Conservation (phyloP, 2,113 vertebrate species). For the Oncorhynchus keta region DNA sequence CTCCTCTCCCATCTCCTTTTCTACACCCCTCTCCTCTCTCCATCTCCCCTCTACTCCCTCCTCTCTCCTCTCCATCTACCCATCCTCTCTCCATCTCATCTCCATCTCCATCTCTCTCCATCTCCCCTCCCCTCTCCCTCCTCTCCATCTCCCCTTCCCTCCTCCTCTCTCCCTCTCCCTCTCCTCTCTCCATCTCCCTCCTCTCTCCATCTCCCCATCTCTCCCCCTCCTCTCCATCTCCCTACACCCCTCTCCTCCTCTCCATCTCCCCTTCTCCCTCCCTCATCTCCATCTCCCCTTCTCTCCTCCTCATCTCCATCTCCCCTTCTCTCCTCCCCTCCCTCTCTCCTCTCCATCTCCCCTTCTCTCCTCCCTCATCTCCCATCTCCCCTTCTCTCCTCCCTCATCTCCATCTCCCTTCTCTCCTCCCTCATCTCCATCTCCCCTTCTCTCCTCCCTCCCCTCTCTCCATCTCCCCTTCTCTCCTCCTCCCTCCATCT, state of each 20-base stretch:
- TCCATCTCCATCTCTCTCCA: no score
- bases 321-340: background rate
- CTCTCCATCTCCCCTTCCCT: background rate
- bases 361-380: background rate
- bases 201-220: background rate
- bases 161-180: no score
- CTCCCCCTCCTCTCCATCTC: no score
- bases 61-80: background rate
- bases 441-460: no score
- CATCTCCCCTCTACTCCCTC: background rate
- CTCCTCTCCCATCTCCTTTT: background rate
- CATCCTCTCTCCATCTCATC: background rate
- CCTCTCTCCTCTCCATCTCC: constrained; percentile 11
- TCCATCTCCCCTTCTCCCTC: background rate
- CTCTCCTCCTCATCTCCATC: no score
- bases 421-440: no score
- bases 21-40: no score
- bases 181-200: constrained; percentile 1
- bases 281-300: no score
- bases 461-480: background rate
- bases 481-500: background rate
- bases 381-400: background rate
- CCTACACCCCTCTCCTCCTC: background rate
- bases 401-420: background rate
- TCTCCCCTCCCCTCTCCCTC: background rate